phyloP scores from a whole-genome alignment of 2,888 invertebrate genomes.

The Cetonia aurata region DNA sequence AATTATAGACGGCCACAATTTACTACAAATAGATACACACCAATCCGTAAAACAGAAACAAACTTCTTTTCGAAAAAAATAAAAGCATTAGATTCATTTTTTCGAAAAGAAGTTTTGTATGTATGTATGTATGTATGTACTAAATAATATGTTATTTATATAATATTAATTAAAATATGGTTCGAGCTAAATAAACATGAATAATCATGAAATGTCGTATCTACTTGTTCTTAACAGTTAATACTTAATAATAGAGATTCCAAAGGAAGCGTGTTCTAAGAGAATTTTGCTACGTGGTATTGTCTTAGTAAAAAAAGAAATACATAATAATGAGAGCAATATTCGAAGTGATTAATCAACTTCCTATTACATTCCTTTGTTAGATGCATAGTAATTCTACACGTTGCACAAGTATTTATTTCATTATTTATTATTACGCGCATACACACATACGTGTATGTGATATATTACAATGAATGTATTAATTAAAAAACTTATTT shows the following conservation, averaged over 20 bases:
- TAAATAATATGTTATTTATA: too few relatives aligned
- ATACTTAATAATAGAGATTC: too few relatives aligned
- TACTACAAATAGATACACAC: constrained; percentile 14
- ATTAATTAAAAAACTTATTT: constrained; percentile 35
- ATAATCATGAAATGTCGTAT: neutral
- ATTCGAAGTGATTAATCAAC: constrained; percentile 29
- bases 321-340: constrained; percentile 27
- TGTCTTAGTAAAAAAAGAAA: constrained; percentile 8
- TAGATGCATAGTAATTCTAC: constrained; percentile 18
- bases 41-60: neutral
- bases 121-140: too few relatives aligned
- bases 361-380: constrained; percentile 37
- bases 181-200: too few relatives aligned
- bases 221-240: too few relatives aligned
- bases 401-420: constrained; percentile 34
- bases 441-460: neutral
- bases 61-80: too few relatives aligned
- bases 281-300: neutral
- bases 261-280: constrained; percentile 7
- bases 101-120: too few relatives aligned
- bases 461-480: constrained; percentile 29
- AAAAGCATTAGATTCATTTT: too few relatives aligned
- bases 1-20: constrained; percentile 20
- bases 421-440: constrained; percentile 26
- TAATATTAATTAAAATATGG: neutral